Base-by-base conservation (phyloP, 64 coral and sea anemone species). In the Catalaphyllia jardinei region DNA sequence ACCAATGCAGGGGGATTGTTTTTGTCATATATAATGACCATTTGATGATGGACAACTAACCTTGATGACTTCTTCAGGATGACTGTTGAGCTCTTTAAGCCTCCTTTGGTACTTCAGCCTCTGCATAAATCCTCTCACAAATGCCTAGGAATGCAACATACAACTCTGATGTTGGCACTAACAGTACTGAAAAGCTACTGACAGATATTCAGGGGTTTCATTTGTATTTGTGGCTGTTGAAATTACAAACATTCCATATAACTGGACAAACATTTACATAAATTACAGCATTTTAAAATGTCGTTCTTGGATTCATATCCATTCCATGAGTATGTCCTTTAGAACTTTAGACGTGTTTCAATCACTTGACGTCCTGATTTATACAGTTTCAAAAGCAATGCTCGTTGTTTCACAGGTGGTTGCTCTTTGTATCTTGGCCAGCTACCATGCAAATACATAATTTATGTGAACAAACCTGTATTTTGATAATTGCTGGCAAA, bases 401-500 rank as follows among this genome's bases (percentile, higher is more conserved):
- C n/a, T n/a, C n/a, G n/a, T n/a, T 46, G 33, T 46, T 46, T 8
- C 7, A 46, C 3, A 46, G 2, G 42, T 8, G 7, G 42, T 16
- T 57, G 10, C 54, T 57, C 15, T 57, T 57, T 12, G 15, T 10
- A 13, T 57, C 54, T 57, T 57, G 12, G 15, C 54, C 10, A 57
- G 10, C 15, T 57, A 16, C 54, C 54, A 57, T 12, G 33, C 33
- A 35, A 35, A 35, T 35, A 35, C 33, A 35, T 25, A 1, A 25
- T 69, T 4, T 57, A 10, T 29, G 25, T 2, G 10, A 69, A 24
- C 65, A 9, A 69, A 98, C 97, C 91, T 99, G 97, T 79, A 99
- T 99, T 77, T 88, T 95, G 65, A 99, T 87, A 88, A 99, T 95
- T 77, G 97, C 97, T 20, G 97, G 97, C 74, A 99, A 92, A 49